Base-by-base conservation (phyloP, 2,888 invertebrate species). In the Scaptodrosophila latifasciaeformis region DNA sequence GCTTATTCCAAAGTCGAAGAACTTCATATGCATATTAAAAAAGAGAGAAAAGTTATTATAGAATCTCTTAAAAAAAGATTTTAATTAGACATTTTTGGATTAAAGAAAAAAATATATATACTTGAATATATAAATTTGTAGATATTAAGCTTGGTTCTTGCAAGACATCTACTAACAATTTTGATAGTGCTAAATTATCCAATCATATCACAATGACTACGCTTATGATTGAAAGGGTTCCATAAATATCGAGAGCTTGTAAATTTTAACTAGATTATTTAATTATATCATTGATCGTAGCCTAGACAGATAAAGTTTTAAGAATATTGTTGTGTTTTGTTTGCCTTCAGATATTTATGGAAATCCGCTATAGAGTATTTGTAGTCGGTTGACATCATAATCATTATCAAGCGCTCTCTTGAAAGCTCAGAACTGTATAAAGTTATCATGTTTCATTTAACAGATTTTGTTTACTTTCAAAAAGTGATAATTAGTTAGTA, bases 171-270 rank as follows among this genome's bases (percentile, higher is more conserved):
- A 30, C 29, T n/a, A n/a, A n/a, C n/a, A n/a, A n/a, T n/a, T n/a
- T n/a, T n/a, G n/a, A n/a, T n/a, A n/a, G n/a, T n/a, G n/a, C n/a
- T n/a, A 54, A 40, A 44, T 19, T 55, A 30, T 45, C 55, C 69
- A 49, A 71, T 78, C 71, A 71, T 71, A 71, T 71, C 71, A 76
- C 68, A 39, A 37, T 9, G 27, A 9, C 27, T 27, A 27, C 9
- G 27, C 27, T 27, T n/a, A 27, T 9, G 27, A 27, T 27, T 5
- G 5, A 6, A 6, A 27, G 5, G 27, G 27, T 9, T 27, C 27
- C 27, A 27, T 27, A 27, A 27, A 27, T 27, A n/a, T n/a, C n/a
- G n/a, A n/a, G n/a, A n/a, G n/a, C 27, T 6, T 27, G 5, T 27
- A 27, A 27, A 27, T 27, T 27, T n/a, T n/a, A n/a, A n/a, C n/a